Conservation (phyloP, 2,888 invertebrate genomes). For the Diarsia brunnea region DNA sequence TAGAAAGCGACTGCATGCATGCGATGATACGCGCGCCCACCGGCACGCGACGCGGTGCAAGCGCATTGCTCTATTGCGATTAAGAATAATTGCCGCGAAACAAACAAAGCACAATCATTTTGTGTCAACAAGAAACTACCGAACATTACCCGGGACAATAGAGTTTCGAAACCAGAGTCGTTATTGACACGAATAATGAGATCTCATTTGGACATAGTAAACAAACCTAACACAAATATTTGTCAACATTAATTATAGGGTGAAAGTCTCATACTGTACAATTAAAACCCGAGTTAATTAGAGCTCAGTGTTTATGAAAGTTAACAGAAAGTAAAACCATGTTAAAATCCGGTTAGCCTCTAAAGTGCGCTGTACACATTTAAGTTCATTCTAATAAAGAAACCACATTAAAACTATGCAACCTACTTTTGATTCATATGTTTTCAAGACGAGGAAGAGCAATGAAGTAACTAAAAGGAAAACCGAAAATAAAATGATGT, state of each 20-base stretch:
- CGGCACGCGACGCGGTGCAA: slow-evolving; percentile 56
- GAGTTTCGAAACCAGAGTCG: slow-evolving; percentile 34
- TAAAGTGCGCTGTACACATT: slow-evolving; percentile 7
- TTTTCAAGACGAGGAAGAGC: slow-evolving; percentile 30
- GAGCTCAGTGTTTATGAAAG: slow-evolving; percentile 49
- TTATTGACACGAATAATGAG: slow-evolving; percentile 39
- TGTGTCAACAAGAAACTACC: slow-evolving; percentile 46
- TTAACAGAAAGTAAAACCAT: slow-evolving; percentile 36
- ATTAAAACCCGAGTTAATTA: slow-evolving; percentile 38
- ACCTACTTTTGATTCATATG: slow-evolving; percentile 8
- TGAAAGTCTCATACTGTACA: slow-evolving; percentile 38
- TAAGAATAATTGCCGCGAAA: slow-evolving; percentile 59
- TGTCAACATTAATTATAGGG: slow-evolving; percentile 29
- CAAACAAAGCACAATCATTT: slow-evolving; percentile 51
- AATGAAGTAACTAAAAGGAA: slow-evolving; percentile 38
- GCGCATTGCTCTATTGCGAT: slow-evolving; percentile 56
- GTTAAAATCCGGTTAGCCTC: slow-evolving; percentile 33
- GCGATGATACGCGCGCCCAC: slow-evolving; percentile 51
- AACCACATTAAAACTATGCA: slow-evolving; percentile 9
- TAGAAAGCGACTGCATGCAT: slow-evolving; percentile 66
- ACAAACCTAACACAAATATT: slow-evolving; percentile 15
- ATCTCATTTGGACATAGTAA: slow-evolving; percentile 5
- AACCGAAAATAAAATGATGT: slow-evolving; percentile 51
- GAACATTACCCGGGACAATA: slow-evolving; percentile 43
- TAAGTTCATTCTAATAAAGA: slow-evolving; percentile 4